Evolutionary conservation across 2,888 invertebrate species (phyloP).

Genomic region (Candidula unifasciata): DNA sequence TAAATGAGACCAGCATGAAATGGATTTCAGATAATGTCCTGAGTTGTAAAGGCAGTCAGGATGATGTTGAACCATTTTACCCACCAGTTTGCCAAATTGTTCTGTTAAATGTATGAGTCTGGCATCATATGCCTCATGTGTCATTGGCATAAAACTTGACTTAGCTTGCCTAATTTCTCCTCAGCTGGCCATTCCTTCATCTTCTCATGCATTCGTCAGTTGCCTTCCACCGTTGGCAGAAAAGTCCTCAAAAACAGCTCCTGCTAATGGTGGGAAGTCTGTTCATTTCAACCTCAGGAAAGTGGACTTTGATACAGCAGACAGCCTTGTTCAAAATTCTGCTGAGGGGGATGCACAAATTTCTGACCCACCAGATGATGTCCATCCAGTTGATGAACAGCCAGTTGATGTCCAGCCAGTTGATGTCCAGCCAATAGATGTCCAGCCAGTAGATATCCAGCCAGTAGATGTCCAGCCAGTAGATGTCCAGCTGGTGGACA

Average conservation of each 20-base stretch:
- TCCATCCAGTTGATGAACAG: background rate
- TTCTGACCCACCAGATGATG: background rate
- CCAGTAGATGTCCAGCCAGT: too few relatives aligned
- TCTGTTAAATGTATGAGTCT: too few relatives aligned
- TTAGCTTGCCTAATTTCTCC: background rate
- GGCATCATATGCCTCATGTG: too few relatives aligned
- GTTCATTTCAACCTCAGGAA: constrained; percentile 50
- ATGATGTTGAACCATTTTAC: too few relatives aligned
- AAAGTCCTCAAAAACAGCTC: constrained; percentile 48
- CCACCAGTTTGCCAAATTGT: too few relatives aligned
- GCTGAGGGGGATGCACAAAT: background rate
- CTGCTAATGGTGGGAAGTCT: constrained; percentile 47
- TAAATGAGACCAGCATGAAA: too few relatives aligned
- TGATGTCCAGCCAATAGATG: too few relatives aligned
- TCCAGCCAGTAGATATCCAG: too few relatives aligned
- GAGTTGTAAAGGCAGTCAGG: too few relatives aligned
- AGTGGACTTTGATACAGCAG: background rate
- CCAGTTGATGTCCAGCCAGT: too few relatives aligned
- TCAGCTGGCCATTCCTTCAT: background rate
- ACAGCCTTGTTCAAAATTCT: background rate
- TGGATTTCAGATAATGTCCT: too few relatives aligned
- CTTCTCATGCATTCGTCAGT: background rate
- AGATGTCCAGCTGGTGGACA: background rate
- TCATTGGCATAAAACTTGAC: too few relatives aligned
- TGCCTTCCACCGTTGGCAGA: constrained; percentile 5